These are phyloP conservation scores for Podilymbus podiceps DNA, from an alignment of 2,113 vertebrate genomes.

Conservation along the genomic window DNA sequence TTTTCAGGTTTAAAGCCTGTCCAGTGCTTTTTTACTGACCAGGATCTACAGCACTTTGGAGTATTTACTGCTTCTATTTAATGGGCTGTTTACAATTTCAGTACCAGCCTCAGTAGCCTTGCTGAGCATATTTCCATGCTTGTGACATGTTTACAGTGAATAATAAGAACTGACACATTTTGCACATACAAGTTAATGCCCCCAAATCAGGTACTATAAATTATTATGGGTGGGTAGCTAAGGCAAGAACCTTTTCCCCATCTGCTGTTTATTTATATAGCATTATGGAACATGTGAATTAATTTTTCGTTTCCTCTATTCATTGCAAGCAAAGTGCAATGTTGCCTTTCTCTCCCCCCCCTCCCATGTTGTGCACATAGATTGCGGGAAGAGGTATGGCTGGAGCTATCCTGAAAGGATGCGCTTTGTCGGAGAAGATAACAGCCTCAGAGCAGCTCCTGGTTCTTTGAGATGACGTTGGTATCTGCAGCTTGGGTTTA, in stretches of 20 bases:
- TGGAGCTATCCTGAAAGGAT: not conserved
- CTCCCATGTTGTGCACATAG: fast-evolving
- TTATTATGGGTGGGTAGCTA: not conserved
- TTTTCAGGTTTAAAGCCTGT: not conserved
- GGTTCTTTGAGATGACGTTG: not conserved
- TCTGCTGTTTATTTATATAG: not conserved
- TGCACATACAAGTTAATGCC: constrained; percentile 11
- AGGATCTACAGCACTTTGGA: not conserved
- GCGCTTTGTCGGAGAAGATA: not conserved
- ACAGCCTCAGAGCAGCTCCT: not conserved
- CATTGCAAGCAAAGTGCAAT: not conserved
- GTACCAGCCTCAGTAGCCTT: not conserved
- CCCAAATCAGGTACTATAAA: constrained; percentile 25
- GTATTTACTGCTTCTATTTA: constrained; percentile 49
- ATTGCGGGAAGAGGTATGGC: not conserved
- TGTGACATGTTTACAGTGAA: constrained; percentile 38
- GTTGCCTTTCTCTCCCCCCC: not conserved
- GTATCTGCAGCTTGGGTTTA: not conserved
- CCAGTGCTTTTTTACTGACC: constrained; percentile 20
- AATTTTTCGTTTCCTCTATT: not conserved
- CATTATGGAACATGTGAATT: fast-evolving
- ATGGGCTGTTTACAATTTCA: constrained; percentile 19
- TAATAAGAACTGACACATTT: constrained; percentile 34
- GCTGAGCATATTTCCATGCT: constrained; percentile 18
- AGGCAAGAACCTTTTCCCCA: not conserved